Conservation (phyloP, 2,797 vertebrate genomes). For the Silurus aristotelis region DNA sequence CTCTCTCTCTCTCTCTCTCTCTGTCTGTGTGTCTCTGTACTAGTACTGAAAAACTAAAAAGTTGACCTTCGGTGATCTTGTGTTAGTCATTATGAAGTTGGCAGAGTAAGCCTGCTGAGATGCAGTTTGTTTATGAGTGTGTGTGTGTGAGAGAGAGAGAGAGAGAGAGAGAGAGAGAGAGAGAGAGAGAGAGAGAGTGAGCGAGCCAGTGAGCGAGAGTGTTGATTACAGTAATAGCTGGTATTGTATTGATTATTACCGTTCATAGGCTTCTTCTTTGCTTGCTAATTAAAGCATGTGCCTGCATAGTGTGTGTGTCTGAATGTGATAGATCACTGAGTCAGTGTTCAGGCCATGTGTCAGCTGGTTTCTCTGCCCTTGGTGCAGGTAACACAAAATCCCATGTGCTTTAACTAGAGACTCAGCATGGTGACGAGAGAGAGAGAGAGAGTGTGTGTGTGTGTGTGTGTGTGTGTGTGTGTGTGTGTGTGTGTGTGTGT, state of each 20-base stretch:
- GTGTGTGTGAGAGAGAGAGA: neutral
- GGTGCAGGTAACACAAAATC: constrained; percentile 46
- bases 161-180: too few species aligned
- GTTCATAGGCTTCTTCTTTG: neutral
- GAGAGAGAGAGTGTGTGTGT: constrained; percentile 12
- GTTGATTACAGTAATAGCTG: neutral
- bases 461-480: constrained; percentile 42
- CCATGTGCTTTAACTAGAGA: constrained; percentile 37
- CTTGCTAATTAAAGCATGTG: constrained; percentile 20
- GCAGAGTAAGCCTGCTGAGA: neutral
- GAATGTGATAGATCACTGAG: neutral
- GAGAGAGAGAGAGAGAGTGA: neutral
- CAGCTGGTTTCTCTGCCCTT: constrained; percentile 42
- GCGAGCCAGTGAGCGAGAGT: neutral
- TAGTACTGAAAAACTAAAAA: neutral
- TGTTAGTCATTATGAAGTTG: constrained; percentile 1
- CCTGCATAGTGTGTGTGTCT: constrained; percentile 14
- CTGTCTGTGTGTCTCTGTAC: neutral
- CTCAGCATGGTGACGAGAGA: constrained; percentile 37
- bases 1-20: neutral
- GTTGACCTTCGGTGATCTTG: neutral
- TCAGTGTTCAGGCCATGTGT: constrained; percentile 14
- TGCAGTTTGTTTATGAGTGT: neutral
- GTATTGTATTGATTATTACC: neutral
- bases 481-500: constrained; percentile 21